phyloP scores from a whole-genome alignment of 2,113 vertebrate species.

The Sander lucioperca region DNA sequence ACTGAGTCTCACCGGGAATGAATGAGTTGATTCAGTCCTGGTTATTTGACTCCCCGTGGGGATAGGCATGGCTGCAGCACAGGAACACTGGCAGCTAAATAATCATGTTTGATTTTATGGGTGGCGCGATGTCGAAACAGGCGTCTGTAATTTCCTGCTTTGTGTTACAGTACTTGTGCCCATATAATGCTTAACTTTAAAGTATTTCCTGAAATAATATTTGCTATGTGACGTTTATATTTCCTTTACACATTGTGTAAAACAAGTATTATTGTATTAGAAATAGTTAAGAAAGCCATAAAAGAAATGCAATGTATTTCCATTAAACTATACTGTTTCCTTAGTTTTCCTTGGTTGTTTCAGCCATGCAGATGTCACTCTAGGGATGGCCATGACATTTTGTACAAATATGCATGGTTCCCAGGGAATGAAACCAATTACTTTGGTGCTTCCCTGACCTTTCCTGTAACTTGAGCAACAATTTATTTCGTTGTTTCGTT shows the following conservation, averaged over 20 bases:
- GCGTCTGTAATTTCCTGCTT: constrained; percentile 44
- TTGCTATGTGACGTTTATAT: not conserved
- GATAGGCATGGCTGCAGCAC: constrained; percentile 46
- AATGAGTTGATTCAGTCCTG: constrained; percentile 67
- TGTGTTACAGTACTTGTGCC: not conserved
- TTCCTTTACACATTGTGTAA: not conserved
- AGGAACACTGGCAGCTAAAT: constrained; percentile 42
- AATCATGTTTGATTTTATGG: constrained; percentile 52
- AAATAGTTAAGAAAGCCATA: not conserved
- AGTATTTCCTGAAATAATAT: not conserved
- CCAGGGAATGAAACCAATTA: not conserved
- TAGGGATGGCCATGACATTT: not conserved
- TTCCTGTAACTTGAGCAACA: not conserved
- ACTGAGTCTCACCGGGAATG: constrained; percentile 41
- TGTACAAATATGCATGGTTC: not conserved
- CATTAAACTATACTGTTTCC: not conserved
- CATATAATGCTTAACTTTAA: not conserved
- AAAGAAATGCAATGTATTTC: not conserved
- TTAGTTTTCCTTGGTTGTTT: too few species aligned
- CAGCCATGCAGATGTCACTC: too few species aligned
- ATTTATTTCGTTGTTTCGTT: not conserved
- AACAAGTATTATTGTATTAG: not conserved
- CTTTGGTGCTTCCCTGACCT: not conserved
- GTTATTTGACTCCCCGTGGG: constrained; percentile 52
- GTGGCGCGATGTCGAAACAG: constrained; percentile 39